Percentiles rank a stretch among this genome's conserved stretches.
phyloP scores from a whole-genome alignment of 1,140 invertebrate species.

The Scaptomyza hsui region DNA sequence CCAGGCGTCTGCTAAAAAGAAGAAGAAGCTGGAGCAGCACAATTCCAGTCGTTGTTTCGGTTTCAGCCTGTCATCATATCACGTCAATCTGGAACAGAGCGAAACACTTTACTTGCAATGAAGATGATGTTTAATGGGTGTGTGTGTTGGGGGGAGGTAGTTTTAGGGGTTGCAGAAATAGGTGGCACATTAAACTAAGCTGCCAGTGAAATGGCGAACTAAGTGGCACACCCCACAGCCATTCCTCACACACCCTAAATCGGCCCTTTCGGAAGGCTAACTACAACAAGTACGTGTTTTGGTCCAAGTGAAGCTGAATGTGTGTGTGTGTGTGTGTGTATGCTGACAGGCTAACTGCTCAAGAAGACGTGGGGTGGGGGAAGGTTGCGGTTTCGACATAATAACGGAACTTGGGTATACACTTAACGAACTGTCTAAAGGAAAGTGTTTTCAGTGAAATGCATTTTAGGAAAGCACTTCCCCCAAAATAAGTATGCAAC shows the following conservation, averaged over 20 bases:
- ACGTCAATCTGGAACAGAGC: slow-evolving; percentile 67
- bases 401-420: slow-evolving; percentile 17
- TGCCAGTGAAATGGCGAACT: slow-evolving; percentile 68
- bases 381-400: not conserved
- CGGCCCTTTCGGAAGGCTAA: not conserved
- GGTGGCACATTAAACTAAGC: slow-evolving; percentile 67
- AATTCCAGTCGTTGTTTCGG: not conserved
- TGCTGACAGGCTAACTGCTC: slow-evolving; percentile 27
- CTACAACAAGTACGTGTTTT: slow-evolving; percentile 15
- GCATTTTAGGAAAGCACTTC: slow-evolving; percentile 24
- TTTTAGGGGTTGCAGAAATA: not conserved
- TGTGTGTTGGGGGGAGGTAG: not conserved
- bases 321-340: slow-evolving; percentile 14
- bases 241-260: slow-evolving; percentile 12
- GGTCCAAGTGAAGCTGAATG: not conserved
- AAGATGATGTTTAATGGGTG: slow-evolving; percentile 22
- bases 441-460: slow-evolving; percentile 10
- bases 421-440: slow-evolving; percentile 24
- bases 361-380: not conserved
- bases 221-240: slow-evolving; percentile 53
- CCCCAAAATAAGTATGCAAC: slow-evolving; percentile 47
- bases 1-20: no score
- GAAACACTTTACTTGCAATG: slow-evolving; percentile 58
- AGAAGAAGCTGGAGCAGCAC: not conserved
- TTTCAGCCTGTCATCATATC: slow-evolving; percentile 49